Conservation (phyloP, 2,797 vertebrate species). For the Neoniphon sammara region DNA sequence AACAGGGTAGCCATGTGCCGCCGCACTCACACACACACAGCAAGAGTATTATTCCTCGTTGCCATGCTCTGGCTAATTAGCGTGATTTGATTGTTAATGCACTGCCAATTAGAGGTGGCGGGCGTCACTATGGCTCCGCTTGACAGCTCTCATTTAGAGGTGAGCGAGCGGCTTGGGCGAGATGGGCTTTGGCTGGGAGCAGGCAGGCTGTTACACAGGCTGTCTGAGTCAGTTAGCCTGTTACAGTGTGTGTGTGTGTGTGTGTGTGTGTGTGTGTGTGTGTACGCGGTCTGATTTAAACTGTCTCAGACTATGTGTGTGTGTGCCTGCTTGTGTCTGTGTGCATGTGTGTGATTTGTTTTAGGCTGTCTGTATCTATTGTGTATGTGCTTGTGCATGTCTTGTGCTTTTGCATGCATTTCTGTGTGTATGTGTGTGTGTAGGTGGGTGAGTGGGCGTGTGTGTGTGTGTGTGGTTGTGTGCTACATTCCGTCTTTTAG, state of each 20-base stretch:
- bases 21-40: conserved; percentile 68
- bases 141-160: conserved; percentile 80
- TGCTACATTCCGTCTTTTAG: neutral
- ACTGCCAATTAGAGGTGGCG: conserved; percentile 88
- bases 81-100: conserved; percentile 92
- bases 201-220: conserved; percentile 64
- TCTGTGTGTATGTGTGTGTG: neutral
- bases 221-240: conserved; percentile 65
- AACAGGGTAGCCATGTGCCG: conserved; percentile 41
- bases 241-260: conserved; percentile 12
- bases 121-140: conserved; percentile 65
- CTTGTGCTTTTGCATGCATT: conserved; percentile 5
- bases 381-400: neutral
- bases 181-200: conserved; percentile 68
- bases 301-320: no score
- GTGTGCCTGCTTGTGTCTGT: neutral
- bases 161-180: conserved; percentile 63
- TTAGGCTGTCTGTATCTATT: conserved; percentile 26
- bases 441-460: neutral
- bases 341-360: conserved; percentile 23
- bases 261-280: conserved; percentile 17
- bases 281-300: no score
- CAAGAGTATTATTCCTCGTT: conserved; percentile 83
- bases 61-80: conserved; percentile 86
- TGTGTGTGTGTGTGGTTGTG: neutral